phyloP scores from a whole-genome alignment of 2,888 invertebrate species.

The Copidosoma aretas region DNA sequence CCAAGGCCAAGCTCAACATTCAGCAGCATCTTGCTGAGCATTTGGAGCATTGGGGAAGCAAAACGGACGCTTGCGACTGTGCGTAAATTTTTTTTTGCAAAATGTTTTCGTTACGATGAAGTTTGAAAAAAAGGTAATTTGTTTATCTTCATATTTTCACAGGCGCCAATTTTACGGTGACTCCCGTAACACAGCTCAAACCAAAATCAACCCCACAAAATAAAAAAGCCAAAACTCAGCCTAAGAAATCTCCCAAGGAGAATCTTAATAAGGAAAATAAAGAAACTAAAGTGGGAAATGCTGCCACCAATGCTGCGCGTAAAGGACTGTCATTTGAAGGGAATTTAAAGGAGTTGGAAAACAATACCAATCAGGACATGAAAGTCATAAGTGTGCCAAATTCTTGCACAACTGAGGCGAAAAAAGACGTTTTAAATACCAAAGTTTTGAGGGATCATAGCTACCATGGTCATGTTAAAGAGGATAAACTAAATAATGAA shows the following conservation, averaged over 20 bases:
- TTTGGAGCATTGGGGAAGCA: constrained; percentile 56
- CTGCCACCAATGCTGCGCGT: constrained; percentile 54
- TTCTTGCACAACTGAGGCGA: constrained; percentile 15
- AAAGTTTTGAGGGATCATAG: constrained; percentile 58
- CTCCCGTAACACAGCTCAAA: constrained; percentile 49
- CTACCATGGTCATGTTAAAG: constrained; percentile 54
- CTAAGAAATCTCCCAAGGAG: constrained; percentile 53
- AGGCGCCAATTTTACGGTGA: constrained; percentile 53
- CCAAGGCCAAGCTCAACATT: constrained; percentile 64
- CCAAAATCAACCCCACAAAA: constrained; percentile 48
- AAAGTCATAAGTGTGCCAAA: constrained; percentile 39
- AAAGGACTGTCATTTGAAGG: constrained; percentile 56
- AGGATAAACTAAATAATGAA: constrained; percentile 43
- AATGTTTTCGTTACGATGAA: constrained; percentile 8
- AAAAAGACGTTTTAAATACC: constrained; percentile 42
- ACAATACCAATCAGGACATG: constrained; percentile 46
- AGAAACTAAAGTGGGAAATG: constrained; percentile 52
- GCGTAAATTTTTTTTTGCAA: constrained; percentile 36
- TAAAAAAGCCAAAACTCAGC: constrained; percentile 50
- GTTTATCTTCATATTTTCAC: background rate
- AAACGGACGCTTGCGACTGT: constrained; percentile 54
- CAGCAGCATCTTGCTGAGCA: constrained; percentile 65
- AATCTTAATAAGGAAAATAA: constrained; percentile 58
- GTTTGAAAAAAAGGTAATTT: too few species aligned
- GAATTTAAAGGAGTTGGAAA: constrained; percentile 52